Evolutionary conservation across 2,888 invertebrate species (phyloP).

Genomic region (Ormia ochracea): DNA sequence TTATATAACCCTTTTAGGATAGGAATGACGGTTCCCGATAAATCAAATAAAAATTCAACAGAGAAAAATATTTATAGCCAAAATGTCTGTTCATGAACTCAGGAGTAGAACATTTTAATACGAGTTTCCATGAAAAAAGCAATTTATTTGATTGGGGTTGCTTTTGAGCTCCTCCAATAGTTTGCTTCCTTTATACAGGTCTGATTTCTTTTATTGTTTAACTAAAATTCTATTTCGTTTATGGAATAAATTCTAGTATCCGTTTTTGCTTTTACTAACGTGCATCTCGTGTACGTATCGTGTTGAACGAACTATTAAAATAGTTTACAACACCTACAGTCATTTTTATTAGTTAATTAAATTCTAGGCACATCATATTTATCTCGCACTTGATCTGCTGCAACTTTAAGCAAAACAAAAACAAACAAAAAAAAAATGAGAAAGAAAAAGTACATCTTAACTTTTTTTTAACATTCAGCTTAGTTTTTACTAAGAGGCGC

Average conservation of each 20-base stretch:
- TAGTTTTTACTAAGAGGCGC: slow-evolving; percentile 39
- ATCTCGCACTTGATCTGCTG: slow-evolving; percentile 60
- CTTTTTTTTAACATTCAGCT: slow-evolving; percentile 19
- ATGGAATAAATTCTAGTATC: background rate
- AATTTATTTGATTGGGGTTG: background rate
- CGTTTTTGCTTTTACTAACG: background rate
- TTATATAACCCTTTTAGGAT: too few species aligned
- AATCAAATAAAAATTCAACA: too few species aligned
- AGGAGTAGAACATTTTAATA: too few species aligned
- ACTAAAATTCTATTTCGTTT: slow-evolving; percentile 14
- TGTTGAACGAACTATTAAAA: slow-evolving; percentile 48
- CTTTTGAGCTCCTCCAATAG: background rate
- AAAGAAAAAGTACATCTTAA: slow-evolving; percentile 2
- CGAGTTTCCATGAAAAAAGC: too few species aligned
- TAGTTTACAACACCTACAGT: slow-evolving; percentile 58
- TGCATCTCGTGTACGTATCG: slow-evolving; percentile 21
- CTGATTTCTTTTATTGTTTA: background rate
- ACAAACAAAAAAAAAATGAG: background rate
- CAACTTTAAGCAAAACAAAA: slow-evolving; percentile 11
- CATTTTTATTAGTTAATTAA: slow-evolving; percentile 60
- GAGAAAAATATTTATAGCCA: too few species aligned
- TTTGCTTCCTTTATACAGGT: background rate
- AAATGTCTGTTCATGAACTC: too few species aligned
- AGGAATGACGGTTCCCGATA: too few species aligned
- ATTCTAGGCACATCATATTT: slow-evolving; percentile 60